Evolutionary conservation across 1,140 invertebrate genomes (phyloP), one percentile per base, ranked within the genome.

Genomic region (Adelges cooleyi): DNA sequence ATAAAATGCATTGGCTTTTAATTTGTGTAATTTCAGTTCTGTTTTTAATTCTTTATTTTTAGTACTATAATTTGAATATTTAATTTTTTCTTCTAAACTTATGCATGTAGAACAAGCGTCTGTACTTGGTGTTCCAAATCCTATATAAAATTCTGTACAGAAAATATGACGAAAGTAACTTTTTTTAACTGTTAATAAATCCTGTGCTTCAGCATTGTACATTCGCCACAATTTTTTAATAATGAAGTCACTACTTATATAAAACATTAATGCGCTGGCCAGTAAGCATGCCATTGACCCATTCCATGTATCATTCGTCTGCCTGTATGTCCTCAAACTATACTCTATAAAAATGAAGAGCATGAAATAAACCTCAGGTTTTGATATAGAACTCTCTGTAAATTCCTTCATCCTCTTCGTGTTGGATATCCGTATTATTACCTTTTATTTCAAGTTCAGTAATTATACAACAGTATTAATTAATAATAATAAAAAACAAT

Each of bases 1-100:
- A 68, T 69, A 74, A 69, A 75, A 75, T 18, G 67, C 67, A 29
- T 71, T 71, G 33, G 71, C 70, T 65, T 66, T 69, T 46, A 70
- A 53, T 66, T 70, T 73, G 50, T 74, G 72, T 0, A 71, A 48
- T 42, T 66, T 20, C 49, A 67, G 51, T 65, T 72, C 51, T 62
- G 56, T 52, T 22, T 67, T 68, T 18, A 73, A 56, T 15, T 66
- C 49, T 1, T 50, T 15, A 65, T 67, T 67, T 49, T 49, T 44
- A 17, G 13, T n/a, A 40, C n/a, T 6, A 44, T 51, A 49, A 25
- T 15, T 70, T 52, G 36, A 44, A 40, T 25, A 48, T 68, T 69
- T 70, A 20, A 71, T 53, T 49, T 66, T 51, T 53, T 69, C 65
- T 33, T 29, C 29, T 6, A 67, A 65, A 29, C 49, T n/a, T 15